Percentiles rank a stretch among this genome's conserved stretches.
phyloP scores from a whole-genome alignment of 2,797 vertebrate species.

The Lithobates sylvaticus region DNA sequence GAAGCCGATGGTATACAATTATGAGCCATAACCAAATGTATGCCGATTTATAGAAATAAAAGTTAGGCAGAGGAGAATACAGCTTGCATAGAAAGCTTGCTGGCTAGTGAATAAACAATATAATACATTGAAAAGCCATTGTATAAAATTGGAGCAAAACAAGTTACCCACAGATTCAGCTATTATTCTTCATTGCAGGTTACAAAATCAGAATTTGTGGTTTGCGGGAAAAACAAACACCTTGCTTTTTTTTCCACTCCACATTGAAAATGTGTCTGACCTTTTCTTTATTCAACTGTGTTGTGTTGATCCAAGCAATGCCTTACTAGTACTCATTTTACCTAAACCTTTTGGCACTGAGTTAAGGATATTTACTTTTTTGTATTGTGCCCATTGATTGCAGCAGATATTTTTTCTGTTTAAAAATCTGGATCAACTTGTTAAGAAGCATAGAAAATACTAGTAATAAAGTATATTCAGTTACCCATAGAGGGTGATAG shows the following conservation, averaged over 20 bases:
- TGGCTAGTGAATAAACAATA: not conserved
- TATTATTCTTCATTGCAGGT: not conserved
- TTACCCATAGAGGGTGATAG: not conserved
- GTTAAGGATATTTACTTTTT: too few species aligned
- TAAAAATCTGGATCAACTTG: too few species aligned
- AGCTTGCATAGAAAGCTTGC: too few species aligned
- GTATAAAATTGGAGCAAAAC: not conserved
- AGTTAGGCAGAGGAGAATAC: not conserved
- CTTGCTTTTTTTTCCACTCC: too few species aligned
- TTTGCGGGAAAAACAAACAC: too few species aligned
- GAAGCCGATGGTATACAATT: not conserved
- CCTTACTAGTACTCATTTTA: not conserved
- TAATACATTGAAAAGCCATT: not conserved
- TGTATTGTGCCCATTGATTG: not conserved
- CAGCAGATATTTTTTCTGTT: too few species aligned
- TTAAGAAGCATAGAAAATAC: not conserved
- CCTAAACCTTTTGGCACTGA: too few species aligned
- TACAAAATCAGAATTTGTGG: not conserved
- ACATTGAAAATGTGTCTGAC: too few species aligned
- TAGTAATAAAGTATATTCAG: not conserved
- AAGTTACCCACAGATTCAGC: not conserved
- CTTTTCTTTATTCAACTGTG: too few species aligned
- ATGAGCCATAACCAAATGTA: too few species aligned
- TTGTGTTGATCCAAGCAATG: not conserved
- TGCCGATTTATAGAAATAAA: too few species aligned